A percentile compares a stretch with the other conserved stretches of the same genome.
Evolutionary conservation across 2,797 vertebrate genomes (phyloP).

Genomic region (Xyrichtys novacula): DNA sequence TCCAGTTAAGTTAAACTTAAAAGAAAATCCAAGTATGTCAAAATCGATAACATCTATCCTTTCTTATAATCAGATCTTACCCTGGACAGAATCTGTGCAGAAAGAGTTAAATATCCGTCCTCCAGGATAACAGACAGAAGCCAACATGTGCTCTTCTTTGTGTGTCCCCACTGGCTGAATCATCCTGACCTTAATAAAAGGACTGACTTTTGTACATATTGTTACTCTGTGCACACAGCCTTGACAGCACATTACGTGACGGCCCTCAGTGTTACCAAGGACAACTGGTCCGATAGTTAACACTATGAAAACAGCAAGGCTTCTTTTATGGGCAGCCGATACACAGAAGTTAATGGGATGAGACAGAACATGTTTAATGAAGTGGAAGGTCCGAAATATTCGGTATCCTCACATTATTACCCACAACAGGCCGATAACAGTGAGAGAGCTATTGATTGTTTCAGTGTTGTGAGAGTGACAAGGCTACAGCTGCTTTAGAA

Average conservation of each 20-base stretch:
- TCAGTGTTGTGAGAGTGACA: slow-evolving; percentile 22
- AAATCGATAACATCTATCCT: too few relatives aligned
- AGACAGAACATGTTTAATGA: slow-evolving; percentile 53
- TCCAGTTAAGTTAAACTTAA: too few relatives aligned
- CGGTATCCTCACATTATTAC: slow-evolving; percentile 36
- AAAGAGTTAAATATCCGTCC: background rate
- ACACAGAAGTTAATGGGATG: slow-evolving; percentile 46
- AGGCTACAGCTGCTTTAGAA: slow-evolving; percentile 24
- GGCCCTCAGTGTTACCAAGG: background rate
- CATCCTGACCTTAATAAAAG: slow-evolving; percentile 6
- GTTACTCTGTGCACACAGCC: background rate
- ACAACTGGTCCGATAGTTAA: slow-evolving; percentile 2
- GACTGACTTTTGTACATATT: background rate
- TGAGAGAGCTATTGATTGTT: slow-evolving; percentile 51
- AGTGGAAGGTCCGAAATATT: slow-evolving; percentile 47
- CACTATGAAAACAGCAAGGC: slow-evolving; percentile 22
- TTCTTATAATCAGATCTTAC: too few relatives aligned
- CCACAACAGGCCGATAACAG: slow-evolving; percentile 28
- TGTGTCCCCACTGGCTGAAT: slow-evolving; percentile 2
- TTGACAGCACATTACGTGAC: slow-evolving; percentile 2
- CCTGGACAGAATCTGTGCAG: too few relatives aligned
- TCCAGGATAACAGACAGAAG: background rate
- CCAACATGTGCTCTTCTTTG: background rate
- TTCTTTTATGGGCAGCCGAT: slow-evolving; percentile 34
- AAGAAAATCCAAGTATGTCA: too few relatives aligned